Conservation (phyloP, 2,888 invertebrate species). For the Zaprionus lineosus region DNA sequence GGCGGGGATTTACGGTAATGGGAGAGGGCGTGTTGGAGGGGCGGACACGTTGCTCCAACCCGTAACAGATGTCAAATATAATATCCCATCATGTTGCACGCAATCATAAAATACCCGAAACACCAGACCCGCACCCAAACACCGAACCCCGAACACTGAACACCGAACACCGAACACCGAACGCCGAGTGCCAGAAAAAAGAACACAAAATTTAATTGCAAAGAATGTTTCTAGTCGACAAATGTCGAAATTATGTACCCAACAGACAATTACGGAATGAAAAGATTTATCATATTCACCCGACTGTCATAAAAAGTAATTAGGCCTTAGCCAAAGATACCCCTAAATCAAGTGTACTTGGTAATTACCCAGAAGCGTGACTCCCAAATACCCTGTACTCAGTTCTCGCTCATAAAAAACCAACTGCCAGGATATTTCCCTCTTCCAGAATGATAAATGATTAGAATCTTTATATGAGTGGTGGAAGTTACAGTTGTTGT, state of each 20-base stretch:
- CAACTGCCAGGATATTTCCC: too few relatives aligned
- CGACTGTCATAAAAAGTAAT: conserved; percentile 75
- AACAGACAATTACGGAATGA: conserved; percentile 35
- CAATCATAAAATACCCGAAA: conserved; percentile 40
- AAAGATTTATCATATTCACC: conserved; percentile 73
- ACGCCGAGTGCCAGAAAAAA: conserved; percentile 6
- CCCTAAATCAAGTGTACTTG: conserved; percentile 54
- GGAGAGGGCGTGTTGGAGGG: conserved; percentile 8
- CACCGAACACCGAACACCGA: neutral
- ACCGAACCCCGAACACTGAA: neutral
- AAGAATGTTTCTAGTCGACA: conserved; percentile 63
- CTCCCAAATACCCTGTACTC: conserved; percentile 12
- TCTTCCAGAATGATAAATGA: too few relatives aligned
- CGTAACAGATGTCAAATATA: conserved; percentile 65
- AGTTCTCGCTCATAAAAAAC: too few relatives aligned
- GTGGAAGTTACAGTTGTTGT: too few relatives aligned
- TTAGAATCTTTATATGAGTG: too few relatives aligned
- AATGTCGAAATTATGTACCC: conserved; percentile 55
- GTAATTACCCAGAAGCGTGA: conserved; percentile 28
- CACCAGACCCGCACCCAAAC: neutral
- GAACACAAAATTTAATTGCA: conserved; percentile 66
- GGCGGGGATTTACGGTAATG: neutral
- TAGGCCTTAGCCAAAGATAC: conserved; percentile 62
- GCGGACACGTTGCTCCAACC: conserved; percentile 28
- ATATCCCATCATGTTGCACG: conserved; percentile 40